These are phyloP conservation scores for Pteronura brasiliensis DNA, from an alignment of 2,113 vertebrate genomes.

Conservation along the genomic window DNA sequence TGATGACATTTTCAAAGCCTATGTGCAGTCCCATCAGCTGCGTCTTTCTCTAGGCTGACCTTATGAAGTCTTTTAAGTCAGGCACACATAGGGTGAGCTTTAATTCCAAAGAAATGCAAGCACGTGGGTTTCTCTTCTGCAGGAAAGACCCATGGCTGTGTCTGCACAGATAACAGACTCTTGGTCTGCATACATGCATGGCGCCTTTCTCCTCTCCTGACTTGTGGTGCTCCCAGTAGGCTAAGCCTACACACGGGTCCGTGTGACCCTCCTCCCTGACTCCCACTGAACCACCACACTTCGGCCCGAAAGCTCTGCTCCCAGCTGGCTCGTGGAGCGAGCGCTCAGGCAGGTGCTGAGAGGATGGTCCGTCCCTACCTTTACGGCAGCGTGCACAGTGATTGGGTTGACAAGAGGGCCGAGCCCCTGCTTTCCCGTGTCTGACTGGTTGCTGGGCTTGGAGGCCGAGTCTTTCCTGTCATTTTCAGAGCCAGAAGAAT, in stretches of 20 bases:
- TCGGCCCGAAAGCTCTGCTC: neutral
- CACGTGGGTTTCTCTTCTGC: rapidly evolving
- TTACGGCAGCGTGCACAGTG: slow-evolving; percentile 86
- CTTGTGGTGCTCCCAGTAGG: neutral
- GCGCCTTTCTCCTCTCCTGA: too few species aligned
- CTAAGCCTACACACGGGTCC: rapidly evolving
- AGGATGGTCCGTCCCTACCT: slow-evolving; percentile 81
- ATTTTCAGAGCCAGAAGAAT: slow-evolving; percentile 77
- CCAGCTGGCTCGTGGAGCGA: neutral
- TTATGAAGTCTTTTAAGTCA: neutral
- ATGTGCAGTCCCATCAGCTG: neutral
- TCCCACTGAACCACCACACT: neutral
- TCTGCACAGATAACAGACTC: rapidly evolving
- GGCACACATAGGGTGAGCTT: neutral
- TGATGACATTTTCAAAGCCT: neutral
- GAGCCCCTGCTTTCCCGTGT: slow-evolving; percentile 81
- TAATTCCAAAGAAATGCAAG: neutral
- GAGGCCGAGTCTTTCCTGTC: slow-evolving; percentile 63
- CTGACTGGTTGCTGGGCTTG: slow-evolving; percentile 79
- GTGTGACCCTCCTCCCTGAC: rapidly evolving
- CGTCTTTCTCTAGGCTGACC: neutral
- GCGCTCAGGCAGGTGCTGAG: rapidly evolving
- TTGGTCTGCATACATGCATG: rapidly evolving
- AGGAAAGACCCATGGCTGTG: rapidly evolving
- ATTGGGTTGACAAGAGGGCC: slow-evolving; percentile 81